Evolutionary conservation across 1,140 invertebrate species (phyloP).

Genomic region (Apis mellifera): DNA sequence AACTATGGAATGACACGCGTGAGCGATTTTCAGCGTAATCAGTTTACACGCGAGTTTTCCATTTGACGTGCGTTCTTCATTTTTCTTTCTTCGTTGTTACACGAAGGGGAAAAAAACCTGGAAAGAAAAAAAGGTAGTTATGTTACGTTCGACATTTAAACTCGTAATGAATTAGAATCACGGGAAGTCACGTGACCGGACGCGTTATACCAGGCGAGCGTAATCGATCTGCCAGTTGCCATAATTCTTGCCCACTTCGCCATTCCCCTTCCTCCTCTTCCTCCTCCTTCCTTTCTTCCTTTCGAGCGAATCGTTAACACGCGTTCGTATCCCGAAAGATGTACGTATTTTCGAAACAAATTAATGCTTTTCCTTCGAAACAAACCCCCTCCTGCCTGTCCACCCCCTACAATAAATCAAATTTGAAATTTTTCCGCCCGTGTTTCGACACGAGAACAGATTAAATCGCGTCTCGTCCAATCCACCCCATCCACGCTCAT

Average conservation of each 20-base stretch:
- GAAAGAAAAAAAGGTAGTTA: not conserved
- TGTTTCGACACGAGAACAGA: not conserved
- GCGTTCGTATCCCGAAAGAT: not conserved
- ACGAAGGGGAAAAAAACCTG: not conserved
- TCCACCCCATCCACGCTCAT: not conserved
- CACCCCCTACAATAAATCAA: slow-evolving; percentile 2
- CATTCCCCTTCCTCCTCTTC: too few relatives aligned
- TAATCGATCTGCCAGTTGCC: slow-evolving; percentile 19
- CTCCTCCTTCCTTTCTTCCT: too few relatives aligned
- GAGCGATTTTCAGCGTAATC: too few relatives aligned
- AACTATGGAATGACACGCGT: not conserved
- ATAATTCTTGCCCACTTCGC: slow-evolving; percentile 15
- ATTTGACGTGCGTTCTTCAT: not conserved
- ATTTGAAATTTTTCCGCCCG: not conserved
- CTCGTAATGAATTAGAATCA: slow-evolving; percentile 19
- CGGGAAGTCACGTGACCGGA: slow-evolving; percentile 34
- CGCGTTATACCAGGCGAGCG: not conserved
- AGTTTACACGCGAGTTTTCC: too few relatives aligned
- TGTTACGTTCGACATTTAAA: not conserved
- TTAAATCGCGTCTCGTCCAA: not conserved
- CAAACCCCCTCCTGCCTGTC: too few relatives aligned
- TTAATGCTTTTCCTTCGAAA: not conserved
- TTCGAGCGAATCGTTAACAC: not conserved
- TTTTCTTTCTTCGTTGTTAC: not conserved
- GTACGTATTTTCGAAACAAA: too few relatives aligned